These are phyloP conservation scores for Diplogasteroides magnus DNA, from an alignment of 1,140 invertebrate species.

Conservation along the genomic window DNA sequence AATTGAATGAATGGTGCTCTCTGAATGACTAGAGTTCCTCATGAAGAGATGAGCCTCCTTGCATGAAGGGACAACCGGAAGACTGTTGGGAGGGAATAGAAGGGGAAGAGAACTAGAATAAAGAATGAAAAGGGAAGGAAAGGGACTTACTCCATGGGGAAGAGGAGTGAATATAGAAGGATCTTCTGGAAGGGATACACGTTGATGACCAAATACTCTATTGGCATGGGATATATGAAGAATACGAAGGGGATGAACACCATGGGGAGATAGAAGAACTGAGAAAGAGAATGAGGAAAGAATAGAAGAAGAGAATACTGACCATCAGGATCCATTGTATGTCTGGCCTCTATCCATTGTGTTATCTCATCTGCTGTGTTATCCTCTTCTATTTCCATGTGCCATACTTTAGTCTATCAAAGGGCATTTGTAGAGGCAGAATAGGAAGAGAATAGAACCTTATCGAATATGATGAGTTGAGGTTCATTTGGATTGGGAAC, in stretches of 20 bases:
- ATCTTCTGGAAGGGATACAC: constrained; percentile 21
- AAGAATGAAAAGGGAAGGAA: not conserved
- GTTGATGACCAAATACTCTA: constrained; percentile 19
- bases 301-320: not conserved
- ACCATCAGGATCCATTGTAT: constrained; percentile 5
- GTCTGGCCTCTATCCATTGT: constrained; percentile 1
- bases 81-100: constrained; percentile 5
- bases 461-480: not conserved
- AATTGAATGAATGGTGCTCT: not conserved
- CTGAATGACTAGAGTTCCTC: not conserved
- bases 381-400: not conserved
- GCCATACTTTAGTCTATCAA: constrained; percentile 4
- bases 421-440: not conserved
- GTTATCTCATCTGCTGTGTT: constrained; percentile 8
- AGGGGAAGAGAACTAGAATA: not conserved
- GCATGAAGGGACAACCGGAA: constrained; percentile 28
- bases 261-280: constrained; percentile 12
- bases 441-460: not conserved
- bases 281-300: not conserved
- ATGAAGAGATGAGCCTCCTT: constrained; percentile 10
- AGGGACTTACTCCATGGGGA: not conserved
- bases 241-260: constrained; percentile 19
- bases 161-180: constrained; percentile 11
- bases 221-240: constrained; percentile 16
- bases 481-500: not conserved